phyloP scores from a whole-genome alignment of 2,888 invertebrate species.

The Branchellion lobata region DNA sequence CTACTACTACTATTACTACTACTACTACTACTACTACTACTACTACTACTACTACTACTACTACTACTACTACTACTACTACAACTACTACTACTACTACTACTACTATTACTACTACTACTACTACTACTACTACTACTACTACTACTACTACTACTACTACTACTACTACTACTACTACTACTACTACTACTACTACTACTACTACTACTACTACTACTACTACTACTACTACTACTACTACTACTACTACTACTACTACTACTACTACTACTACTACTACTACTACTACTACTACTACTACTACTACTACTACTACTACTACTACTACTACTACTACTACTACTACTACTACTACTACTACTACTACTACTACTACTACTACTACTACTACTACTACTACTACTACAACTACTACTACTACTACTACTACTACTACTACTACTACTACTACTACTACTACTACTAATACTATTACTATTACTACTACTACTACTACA shows the following conservation, averaged over 20 bases:
- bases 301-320: neutral
- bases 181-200: neutral
- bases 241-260: neutral
- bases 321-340: neutral
- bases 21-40: conserved; percentile 43
- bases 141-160: neutral
- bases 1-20: conserved; percentile 42
- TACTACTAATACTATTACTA: too few species aligned
- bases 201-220: neutral
- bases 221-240: neutral
- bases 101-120: neutral
- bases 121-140: neutral
- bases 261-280: neutral
- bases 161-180: neutral
- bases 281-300: neutral
- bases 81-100: conserved; percentile 12
- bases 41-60: conserved; percentile 41
- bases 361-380: conserved; percentile 30
- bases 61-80: conserved; percentile 13
- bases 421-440: conserved; percentile 4
- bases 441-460: too few species aligned
- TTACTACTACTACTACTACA: too few species aligned
- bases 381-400: conserved; percentile 43
- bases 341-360: neutral
- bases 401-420: conserved; percentile 40